Evolutionary conservation across 2,888 invertebrate genomes (phyloP).

Genomic region (Mechanitis mazaeus): DNA sequence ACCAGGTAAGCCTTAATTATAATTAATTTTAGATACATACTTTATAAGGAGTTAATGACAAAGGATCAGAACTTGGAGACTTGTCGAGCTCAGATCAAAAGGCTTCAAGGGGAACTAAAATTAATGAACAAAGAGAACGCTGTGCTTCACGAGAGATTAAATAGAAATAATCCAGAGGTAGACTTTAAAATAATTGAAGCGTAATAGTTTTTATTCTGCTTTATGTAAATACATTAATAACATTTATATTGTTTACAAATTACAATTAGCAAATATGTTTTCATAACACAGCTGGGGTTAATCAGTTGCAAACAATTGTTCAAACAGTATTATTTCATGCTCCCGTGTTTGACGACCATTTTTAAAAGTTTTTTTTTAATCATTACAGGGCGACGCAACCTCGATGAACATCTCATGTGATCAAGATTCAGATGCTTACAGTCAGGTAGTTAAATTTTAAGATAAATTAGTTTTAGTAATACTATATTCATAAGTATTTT

Average conservation of each 20-base stretch:
- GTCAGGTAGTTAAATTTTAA: constrained; percentile 31
- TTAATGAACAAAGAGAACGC: constrained; percentile 79
- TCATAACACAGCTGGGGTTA: too few species aligned
- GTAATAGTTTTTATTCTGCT: background rate
- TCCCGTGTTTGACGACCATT: too few species aligned
- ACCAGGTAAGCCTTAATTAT: constrained; percentile 39
- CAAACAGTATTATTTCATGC: too few species aligned
- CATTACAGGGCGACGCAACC: constrained; percentile 54
- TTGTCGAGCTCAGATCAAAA: constrained; percentile 77
- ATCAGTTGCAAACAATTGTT: too few species aligned
- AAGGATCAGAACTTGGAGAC: constrained; percentile 80
- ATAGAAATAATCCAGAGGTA: constrained; percentile 59
- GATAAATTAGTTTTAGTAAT: background rate
- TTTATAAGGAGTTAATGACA: constrained; percentile 79
- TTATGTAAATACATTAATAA: background rate
- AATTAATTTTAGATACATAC: constrained; percentile 70
- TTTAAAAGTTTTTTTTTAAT: too few species aligned
- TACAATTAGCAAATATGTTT: too few species aligned
- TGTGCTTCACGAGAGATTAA: constrained; percentile 73
- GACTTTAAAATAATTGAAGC: constrained; percentile 5
- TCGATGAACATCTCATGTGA: constrained; percentile 38
- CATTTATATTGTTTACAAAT: background rate
- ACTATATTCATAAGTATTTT: background rate
- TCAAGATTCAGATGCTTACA: constrained; percentile 36
- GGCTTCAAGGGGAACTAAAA: constrained; percentile 79